Conservation (phyloP, 2,113 vertebrate genomes). For the Caloenas nicobarica region DNA sequence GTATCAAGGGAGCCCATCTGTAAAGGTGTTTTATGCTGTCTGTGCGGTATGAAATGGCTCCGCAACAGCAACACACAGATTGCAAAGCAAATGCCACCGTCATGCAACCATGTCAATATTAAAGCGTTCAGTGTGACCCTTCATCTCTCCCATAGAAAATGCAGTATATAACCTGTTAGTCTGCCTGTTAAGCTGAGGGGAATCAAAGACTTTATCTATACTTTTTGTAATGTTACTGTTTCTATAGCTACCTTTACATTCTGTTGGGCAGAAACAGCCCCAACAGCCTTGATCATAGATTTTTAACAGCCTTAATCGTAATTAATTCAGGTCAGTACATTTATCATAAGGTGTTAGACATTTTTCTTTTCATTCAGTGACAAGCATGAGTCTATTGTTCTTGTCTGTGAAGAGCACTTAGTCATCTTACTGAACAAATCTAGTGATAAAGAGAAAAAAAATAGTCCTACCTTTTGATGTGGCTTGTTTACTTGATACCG, state of each 20-base stretch:
- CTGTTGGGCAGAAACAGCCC: background rate
- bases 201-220: constrained; percentile 35
- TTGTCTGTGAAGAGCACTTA: constrained; percentile 39
- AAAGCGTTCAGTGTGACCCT: background rate
- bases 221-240: constrained; percentile 40
- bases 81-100: background rate
- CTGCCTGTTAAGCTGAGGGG: constrained; percentile 23
- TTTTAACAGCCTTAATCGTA: constrained; percentile 47
- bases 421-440: constrained; percentile 37
- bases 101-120: background rate
- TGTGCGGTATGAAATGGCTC: background rate
- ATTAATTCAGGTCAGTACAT: constrained; percentile 37
- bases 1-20: background rate
- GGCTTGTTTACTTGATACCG: constrained; percentile 23
- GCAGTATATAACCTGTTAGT: background rate
- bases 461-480: constrained; percentile 33
- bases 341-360: constrained; percentile 19
- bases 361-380: constrained; percentile 50
- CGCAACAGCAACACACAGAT: background rate
- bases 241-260: constrained; percentile 51
- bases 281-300: background rate
- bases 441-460: constrained; percentile 24
- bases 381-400: constrained; percentile 7
- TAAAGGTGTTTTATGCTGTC: background rate
- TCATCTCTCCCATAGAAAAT: constrained; percentile 13